Evolutionary conservation across 2,888 invertebrate genomes (phyloP), one percentile per base, ranked within the genome.

Genomic region (Drosophila nigricruria): DNA sequence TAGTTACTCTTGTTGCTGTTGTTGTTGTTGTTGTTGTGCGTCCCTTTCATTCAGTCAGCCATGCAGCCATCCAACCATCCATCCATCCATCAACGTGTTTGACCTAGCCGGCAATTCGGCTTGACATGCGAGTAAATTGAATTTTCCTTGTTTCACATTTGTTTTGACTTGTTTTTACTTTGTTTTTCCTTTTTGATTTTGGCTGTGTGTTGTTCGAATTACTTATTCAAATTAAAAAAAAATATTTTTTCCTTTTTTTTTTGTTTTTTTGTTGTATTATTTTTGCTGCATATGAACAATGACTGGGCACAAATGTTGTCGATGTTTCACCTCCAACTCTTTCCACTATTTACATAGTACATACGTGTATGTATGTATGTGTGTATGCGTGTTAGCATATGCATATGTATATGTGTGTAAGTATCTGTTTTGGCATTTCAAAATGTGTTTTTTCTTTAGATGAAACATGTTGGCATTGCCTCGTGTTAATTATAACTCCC

Each of bases 111-210:
- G 88, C 88, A 87, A 84, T 85, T 85, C 84, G 82, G 86, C 78
- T 83, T 84, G 90, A 91, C 90, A 91, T 90, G 90, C 90, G 90
- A 82, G 81, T 83, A 90, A 89, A 88, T 91, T 90, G 89, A 89
- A 89, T 89, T 89, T 89, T 79, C 87, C 84, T 90, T 90, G 89
- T 88, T 89, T 80, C 82, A 83, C 81, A 80, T 76, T 82, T 84
- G 89, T 84, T 86, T 86, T 80, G 77, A 79, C 73, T 88, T 88
- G 87, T 84, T 68, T 82, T 76, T 69, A 75, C 27, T 61, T 72
- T 63, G 70, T 69, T 45, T 45, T 71, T 63, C 38, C 68, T 79
- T 81, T 81, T 76, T 77, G 73, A 75, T 79, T 85, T 85, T 61
- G 82, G 54, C 75, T 27, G 25, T 53, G 30, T 78, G 71, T 81